phyloP scores from a whole-genome alignment of 2,113 vertebrate species.

The Morone saxatilis region DNA sequence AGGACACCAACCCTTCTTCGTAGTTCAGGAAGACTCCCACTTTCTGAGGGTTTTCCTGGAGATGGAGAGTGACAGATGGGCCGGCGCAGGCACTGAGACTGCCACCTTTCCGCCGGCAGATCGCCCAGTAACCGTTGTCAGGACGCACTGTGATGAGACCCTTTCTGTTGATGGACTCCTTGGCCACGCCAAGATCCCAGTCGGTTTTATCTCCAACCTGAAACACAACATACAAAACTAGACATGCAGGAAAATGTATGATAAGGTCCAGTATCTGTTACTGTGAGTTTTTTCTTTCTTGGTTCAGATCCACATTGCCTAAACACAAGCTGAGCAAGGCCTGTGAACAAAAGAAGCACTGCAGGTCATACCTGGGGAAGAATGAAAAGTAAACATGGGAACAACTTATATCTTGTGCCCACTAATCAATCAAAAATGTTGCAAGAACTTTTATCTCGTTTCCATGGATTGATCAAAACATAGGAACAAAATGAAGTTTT shows the following conservation, averaged over 20 bases:
- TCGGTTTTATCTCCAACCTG: constrained; percentile 74
- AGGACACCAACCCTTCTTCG: constrained; percentile 83
- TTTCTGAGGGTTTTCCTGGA: constrained; percentile 71
- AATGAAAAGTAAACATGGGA: too few relatives aligned
- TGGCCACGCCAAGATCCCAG: constrained; percentile 77
- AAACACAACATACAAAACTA: background rate
- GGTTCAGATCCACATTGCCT: too few relatives aligned
- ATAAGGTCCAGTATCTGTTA: background rate
- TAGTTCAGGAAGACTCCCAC: constrained; percentile 87
- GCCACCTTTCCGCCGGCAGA: constrained; percentile 59
- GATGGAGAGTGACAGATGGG: constrained; percentile 64
- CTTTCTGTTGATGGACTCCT: constrained; percentile 74
- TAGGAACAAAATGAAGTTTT: too few relatives aligned
- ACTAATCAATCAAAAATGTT: too few relatives aligned
- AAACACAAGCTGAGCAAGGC: too few relatives aligned
- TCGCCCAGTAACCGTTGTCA: constrained; percentile 71
- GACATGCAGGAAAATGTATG: background rate
- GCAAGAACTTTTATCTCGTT: too few relatives aligned
- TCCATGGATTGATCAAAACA: too few relatives aligned
- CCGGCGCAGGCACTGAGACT: constrained; percentile 54
- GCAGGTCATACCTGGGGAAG: too few relatives aligned
- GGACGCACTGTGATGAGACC: constrained; percentile 65
- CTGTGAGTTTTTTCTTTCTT: background rate
- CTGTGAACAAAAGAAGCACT: too few relatives aligned
- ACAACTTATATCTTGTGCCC: too few relatives aligned